Evolutionary conservation across 2,113 vertebrate species (phyloP).

Genomic region (Carassius carassius): DNA sequence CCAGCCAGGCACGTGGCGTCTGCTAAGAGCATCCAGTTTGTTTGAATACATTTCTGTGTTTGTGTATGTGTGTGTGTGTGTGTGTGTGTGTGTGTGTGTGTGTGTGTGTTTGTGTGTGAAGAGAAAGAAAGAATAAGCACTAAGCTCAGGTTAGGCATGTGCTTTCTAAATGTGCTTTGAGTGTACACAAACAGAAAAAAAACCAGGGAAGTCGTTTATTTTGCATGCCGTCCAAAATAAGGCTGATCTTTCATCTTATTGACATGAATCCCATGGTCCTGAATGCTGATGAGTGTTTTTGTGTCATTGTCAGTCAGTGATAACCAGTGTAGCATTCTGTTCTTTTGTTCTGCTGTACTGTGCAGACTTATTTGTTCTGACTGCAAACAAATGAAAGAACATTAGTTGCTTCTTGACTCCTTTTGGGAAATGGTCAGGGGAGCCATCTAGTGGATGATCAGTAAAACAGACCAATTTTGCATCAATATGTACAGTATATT

Average conservation of each 20-base stretch:
- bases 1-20: neutral
- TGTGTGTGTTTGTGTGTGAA: neutral
- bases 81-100: no score
- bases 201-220: neutral
- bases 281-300: neutral
- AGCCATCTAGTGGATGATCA: conserved; percentile 18
- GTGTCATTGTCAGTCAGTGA: neutral
- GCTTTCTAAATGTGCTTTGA: neutral
- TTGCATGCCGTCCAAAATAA: neutral
- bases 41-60: neutral
- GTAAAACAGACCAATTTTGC: neutral
- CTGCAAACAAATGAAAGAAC: neutral
- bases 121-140: neutral
- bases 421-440: conserved; percentile 7
- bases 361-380: neutral
- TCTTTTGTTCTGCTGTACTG: neutral
- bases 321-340: neutral
- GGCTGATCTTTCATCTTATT: neutral
- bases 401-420: neutral
- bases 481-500: neutral
- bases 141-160: neutral
- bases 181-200: neutral
- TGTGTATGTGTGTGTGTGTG: neutral
- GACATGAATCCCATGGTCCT: neutral
- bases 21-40: neutral